Conservation (phyloP, 30 jellyfish, hydroid and myxozoan genomes). For the Cassiopea andromeda region DNA sequence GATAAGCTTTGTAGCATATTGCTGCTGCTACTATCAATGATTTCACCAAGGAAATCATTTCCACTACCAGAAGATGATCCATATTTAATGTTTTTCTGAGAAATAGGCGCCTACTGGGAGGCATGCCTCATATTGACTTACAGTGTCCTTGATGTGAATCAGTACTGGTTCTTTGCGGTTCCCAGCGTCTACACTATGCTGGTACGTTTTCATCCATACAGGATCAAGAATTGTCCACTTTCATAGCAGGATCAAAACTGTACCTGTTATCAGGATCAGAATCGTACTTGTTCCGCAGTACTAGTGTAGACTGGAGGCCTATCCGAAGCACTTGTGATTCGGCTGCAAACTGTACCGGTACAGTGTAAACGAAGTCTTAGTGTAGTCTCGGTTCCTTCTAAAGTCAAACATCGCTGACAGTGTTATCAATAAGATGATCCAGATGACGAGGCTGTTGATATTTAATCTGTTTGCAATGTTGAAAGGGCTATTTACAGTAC, state of each 20-base stretch:
- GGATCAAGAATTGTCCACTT: constrained; percentile 1
- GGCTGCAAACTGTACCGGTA: constrained; percentile 5
- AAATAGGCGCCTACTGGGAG: background rate
- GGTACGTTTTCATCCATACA: background rate
- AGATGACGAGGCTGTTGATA: no score
- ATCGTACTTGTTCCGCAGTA: background rate
- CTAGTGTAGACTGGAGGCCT: constrained; percentile 25
- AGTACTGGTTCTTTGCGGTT: background rate
- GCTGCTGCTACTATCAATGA: background rate
- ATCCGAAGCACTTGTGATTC: background rate
- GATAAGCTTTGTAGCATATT: background rate
- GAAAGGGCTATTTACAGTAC: no score
- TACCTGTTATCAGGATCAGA: background rate
- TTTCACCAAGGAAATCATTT: background rate
- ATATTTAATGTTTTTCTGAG: background rate
- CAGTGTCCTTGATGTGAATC: background rate
- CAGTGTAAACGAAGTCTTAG: constrained; percentile 12
- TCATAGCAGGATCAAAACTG: constrained; percentile 19
- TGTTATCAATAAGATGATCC: no score
- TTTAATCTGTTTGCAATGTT: no score
- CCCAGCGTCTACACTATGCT: background rate
- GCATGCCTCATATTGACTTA: background rate
- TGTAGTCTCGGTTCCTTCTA: background rate
- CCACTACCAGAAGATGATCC: background rate
- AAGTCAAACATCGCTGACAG: no score